Conservation (phyloP, 2,888 invertebrate species). For the Euproctis similis region DNA sequence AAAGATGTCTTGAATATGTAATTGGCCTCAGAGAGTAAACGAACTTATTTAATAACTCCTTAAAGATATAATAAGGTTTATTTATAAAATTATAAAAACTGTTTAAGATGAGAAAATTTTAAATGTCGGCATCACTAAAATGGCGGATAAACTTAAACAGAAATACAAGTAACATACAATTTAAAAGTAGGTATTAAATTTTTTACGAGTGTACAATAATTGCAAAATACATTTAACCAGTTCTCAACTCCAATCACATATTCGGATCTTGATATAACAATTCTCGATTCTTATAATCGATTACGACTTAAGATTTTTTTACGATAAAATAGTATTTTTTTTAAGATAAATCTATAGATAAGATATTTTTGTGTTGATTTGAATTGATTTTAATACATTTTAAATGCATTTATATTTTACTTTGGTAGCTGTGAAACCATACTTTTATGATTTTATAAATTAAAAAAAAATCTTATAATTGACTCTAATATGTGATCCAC, state of each 20-base stretch:
- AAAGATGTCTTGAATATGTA: constrained; percentile 2
- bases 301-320: too few species aligned
- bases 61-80: too few species aligned
- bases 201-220: constrained; percentile 25
- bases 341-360: constrained; percentile 26
- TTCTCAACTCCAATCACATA: constrained; percentile 19
- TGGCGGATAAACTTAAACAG: constrained; percentile 16
- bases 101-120: constrained; percentile 13
- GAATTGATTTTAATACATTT: constrained; percentile 19
- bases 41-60: constrained; percentile 6
- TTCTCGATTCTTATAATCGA: constrained; percentile 18
- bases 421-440: constrained; percentile 27
- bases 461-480: neutral
- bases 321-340: constrained; percentile 23
- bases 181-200: constrained; percentile 19
- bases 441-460: too few species aligned
- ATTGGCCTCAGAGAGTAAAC: constrained; percentile 5
- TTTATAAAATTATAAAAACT: constrained; percentile 2
- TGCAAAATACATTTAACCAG: constrained; percentile 26
- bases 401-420: constrained; percentile 22
- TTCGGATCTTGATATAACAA: constrained; percentile 15
- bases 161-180: constrained; percentile 19
- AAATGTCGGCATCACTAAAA: constrained; percentile 16
- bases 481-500: neutral
- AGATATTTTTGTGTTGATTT: constrained; percentile 12